phyloP scores from a whole-genome alignment of 2,888 invertebrate genomes.

The Eubasilissa splendida region DNA sequence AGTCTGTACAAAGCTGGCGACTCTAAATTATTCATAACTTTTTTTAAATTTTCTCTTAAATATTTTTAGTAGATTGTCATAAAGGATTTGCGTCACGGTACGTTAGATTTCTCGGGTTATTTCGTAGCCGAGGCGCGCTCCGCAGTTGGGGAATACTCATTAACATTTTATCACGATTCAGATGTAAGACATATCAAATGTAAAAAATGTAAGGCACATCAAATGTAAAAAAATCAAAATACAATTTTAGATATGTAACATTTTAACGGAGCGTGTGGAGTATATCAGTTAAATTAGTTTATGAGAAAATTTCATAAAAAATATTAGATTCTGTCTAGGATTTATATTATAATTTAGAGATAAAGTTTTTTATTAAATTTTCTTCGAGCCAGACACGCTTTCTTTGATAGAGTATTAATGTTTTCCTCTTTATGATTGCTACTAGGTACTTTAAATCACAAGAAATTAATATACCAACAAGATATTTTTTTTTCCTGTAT shows the following conservation, averaged over 20 bases:
- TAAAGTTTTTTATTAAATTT: too few relatives aligned
- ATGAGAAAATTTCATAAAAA: too few relatives aligned
- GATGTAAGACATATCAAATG: too few relatives aligned
- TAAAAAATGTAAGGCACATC: not conserved
- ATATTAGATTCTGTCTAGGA: too few relatives aligned
- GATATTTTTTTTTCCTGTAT: too few relatives aligned
- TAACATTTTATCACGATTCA: slow-evolving; percentile 5
- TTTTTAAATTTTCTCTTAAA: slow-evolving; percentile 3
- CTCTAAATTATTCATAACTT: slow-evolving; percentile 30
- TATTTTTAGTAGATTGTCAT: slow-evolving; percentile 15
- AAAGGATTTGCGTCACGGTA: slow-evolving; percentile 27
- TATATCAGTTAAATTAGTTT: too few relatives aligned
- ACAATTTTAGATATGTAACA: not conserved
- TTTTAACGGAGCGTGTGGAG: not conserved
- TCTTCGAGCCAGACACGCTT: too few relatives aligned
- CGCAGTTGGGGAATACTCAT: not conserved
- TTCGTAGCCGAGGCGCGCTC: not conserved
- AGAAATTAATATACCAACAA: too few relatives aligned
- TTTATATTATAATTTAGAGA: too few relatives aligned
- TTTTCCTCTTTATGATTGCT: too few relatives aligned
- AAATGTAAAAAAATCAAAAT: not conserved
- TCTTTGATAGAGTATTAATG: too few relatives aligned
- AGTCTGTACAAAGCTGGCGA: not conserved
- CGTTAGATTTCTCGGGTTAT: not conserved
- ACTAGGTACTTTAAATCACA: too few relatives aligned